These are phyloP conservation scores for Andrena hattorfiana DNA, from an alignment of 2,888 invertebrate species.

Conservation along the genomic window DNA sequence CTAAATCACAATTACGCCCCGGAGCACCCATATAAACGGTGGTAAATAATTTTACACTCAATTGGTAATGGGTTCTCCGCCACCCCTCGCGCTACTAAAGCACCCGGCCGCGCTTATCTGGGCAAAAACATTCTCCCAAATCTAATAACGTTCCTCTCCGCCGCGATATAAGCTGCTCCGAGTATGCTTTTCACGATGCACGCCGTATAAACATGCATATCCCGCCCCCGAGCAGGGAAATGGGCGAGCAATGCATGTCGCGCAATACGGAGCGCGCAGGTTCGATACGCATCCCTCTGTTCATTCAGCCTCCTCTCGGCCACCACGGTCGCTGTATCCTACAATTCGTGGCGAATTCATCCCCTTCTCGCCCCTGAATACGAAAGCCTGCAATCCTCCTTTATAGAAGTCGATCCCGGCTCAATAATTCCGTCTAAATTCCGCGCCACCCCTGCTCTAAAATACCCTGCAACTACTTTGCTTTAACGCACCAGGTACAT, in stretches of 20 bases:
- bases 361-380: conserved; percentile 9
- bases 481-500: no score
- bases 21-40: no score
- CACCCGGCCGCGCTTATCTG: conserved; percentile 6
- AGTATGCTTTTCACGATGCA: conserved; percentile 50
- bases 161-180: conserved; percentile 37
- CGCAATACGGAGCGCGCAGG: conserved; percentile 65
- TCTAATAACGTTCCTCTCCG: conserved; percentile 27
- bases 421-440: conserved; percentile 4
- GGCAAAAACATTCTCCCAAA: conserved; percentile 9
- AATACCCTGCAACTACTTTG: background rate
- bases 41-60: background rate
- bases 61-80: background rate
- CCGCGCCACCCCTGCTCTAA: background rate
- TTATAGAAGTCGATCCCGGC: background rate
- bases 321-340: conserved; percentile 40
- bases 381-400: conserved; percentile 12
- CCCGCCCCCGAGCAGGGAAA: conserved; percentile 52
- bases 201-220: conserved; percentile 57
- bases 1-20: no score
- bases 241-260: conserved; percentile 66
- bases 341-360: conserved; percentile 44
- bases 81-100: background rate
- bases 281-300: conserved; percentile 63
- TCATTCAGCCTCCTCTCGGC: conserved; percentile 57